Conservation (phyloP, 2,888 invertebrate genomes). For the Hedya salicella region DNA sequence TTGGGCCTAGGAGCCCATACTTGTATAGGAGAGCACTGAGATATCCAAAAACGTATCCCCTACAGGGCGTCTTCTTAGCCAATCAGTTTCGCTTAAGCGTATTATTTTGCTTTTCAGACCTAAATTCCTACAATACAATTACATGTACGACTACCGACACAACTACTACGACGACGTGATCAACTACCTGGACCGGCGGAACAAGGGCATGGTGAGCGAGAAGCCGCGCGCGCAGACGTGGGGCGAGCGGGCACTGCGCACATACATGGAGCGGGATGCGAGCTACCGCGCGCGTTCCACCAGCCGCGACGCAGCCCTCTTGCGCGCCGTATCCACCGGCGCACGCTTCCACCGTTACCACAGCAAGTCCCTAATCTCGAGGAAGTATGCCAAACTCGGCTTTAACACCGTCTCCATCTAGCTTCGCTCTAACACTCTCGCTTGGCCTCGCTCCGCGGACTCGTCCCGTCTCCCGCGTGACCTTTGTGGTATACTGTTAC, state of each 20-base stretch:
- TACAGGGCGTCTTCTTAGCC: too few relatives aligned
- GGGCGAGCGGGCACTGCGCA: constrained; percentile 92
- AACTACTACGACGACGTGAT: constrained; percentile 95
- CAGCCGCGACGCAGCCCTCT: constrained; percentile 84
- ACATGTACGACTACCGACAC: constrained; percentile 92
- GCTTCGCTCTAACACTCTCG: constrained; percentile 79
- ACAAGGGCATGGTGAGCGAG: constrained; percentile 88
- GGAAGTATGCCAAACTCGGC: constrained; percentile 87
- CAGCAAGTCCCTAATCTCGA: constrained; percentile 89
- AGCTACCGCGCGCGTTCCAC: constrained; percentile 87
- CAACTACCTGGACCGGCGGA: constrained; percentile 91
- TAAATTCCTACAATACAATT: constrained; percentile 91
- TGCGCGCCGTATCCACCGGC: constrained; percentile 87
- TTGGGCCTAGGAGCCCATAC: too few relatives aligned
- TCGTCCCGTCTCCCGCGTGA: constrained; percentile 67
- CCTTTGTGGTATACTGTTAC: constrained; percentile 77
- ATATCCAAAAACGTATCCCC: too few relatives aligned
- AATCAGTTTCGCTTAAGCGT: neutral
- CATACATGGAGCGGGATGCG: constrained; percentile 88
- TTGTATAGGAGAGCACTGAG: too few relatives aligned
- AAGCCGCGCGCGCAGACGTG: constrained; percentile 92
- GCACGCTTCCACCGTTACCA: constrained; percentile 90
- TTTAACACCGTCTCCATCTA: constrained; percentile 81
- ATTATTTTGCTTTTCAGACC: constrained; percentile 83
- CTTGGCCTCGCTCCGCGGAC: constrained; percentile 78